These are phyloP conservation scores for Phocides pigmalion DNA, from an alignment of 1,140 invertebrate species.

Conservation along the genomic window DNA sequence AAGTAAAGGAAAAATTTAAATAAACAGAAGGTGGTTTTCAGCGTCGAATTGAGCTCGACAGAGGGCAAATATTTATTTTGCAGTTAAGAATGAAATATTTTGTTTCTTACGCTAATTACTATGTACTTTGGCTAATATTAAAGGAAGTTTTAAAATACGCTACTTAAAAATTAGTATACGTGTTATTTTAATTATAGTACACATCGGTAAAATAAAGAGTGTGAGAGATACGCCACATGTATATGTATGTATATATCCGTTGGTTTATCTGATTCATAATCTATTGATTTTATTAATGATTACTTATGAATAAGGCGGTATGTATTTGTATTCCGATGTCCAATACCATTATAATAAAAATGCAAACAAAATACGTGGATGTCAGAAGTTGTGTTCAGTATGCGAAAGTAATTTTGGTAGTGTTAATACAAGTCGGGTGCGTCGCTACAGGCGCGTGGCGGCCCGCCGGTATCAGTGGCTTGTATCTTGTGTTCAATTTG, in stretches of 20 bases:
- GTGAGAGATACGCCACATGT: too few relatives aligned
- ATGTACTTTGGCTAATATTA: slow-evolving; percentile 5
- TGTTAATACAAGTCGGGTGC: slow-evolving; percentile 65
- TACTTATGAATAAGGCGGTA: too few relatives aligned
- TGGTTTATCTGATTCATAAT: too few relatives aligned
- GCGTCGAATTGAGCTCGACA: slow-evolving; percentile 54
- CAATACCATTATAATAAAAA: slow-evolving; percentile 10
- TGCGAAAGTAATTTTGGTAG: slow-evolving; percentile 74
- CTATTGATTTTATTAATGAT: too few relatives aligned
- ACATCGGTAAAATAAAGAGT: too few relatives aligned
- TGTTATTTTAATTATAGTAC: too few relatives aligned
- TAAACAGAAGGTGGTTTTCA: slow-evolving; percentile 59
- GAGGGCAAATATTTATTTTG: slow-evolving; percentile 46
- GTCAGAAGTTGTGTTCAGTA: slow-evolving; percentile 33
- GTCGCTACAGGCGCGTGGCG: slow-evolving; percentile 38
- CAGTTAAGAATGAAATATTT: slow-evolving; percentile 29
- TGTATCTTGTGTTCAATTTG: slow-evolving; percentile 80
- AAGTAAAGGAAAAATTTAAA: slow-evolving; percentile 63
- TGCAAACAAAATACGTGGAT: slow-evolving; percentile 23
- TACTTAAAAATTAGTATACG: too few relatives aligned
- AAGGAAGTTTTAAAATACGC: neutral
- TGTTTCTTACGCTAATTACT: slow-evolving; percentile 21
- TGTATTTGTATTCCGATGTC: too few relatives aligned
- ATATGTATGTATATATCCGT: too few relatives aligned
- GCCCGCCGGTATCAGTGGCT: slow-evolving; percentile 66